Base-by-base conservation (phyloP, 2,113 vertebrate species). In the Lophura nycthemera region DNA sequence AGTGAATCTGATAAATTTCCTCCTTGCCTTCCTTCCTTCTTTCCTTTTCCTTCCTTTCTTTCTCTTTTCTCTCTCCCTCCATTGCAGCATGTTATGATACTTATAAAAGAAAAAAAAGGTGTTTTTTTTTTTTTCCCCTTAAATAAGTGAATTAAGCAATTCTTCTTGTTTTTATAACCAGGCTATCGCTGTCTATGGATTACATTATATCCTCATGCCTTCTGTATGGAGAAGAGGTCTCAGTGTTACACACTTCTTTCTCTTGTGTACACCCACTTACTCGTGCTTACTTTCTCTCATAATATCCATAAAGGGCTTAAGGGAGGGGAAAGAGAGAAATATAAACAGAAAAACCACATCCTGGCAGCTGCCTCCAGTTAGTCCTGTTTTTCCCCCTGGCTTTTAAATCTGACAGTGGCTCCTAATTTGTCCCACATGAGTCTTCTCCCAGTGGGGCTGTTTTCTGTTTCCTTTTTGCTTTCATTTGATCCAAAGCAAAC, bases 381-480 rank as follows among this genome's bases (percentile, higher is more conserved):
- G 92, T 88, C 69, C 76, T 91, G 47, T 34, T 92, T 84, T 52
- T 43, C 34, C 78, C 69, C 22, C 15, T 17, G 78, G 84, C 74
- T 96, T 97, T 88, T 94, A 92, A 97, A 94, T 95, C 93, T 96
- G 98, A 93, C 77, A 92, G 95, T 93, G 88, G 97, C 90, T 94
- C 96, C 95, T 98, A 98, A 98, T 99, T 98, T 97, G 97, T 98
- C 97, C 98, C 98, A 98, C 97, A 98, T 98, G 98, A 93, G 60
- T 79, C 57, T 93, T 86, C 32, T 96, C 95, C 87, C 80, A 66
- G 30, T 36, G 82, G 93, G 95, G 70, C 69, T 89, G 89, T 97
- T 93, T 94, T 87, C 95, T 13, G 63, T 97, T 97, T 96, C 94
- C 87, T 94, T 92, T 63, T 57, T 71, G 81, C 79, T 94, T 97